Percentiles rank a stretch among this genome's conserved stretches.
Conservation (phyloP, 2,113 vertebrate genomes). For the Callipepla squamata region DNA sequence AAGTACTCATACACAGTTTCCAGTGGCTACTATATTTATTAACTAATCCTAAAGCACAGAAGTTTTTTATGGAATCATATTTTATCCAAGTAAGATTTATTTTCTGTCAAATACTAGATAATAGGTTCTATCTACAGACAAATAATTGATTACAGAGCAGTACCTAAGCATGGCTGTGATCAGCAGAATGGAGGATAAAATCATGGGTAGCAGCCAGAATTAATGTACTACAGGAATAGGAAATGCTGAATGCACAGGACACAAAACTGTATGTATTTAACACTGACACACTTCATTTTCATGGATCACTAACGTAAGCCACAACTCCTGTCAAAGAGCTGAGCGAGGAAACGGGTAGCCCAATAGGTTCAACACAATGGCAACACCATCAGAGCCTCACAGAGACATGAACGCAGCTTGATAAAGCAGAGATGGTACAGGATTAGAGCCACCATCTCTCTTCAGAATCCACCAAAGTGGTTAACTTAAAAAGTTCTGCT, state of each 20-base stretch:
- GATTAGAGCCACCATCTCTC: neutral
- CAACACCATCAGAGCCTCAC: neutral
- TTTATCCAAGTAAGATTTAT: neutral
- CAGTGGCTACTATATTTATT: conserved; percentile 10
- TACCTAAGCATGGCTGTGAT: neutral
- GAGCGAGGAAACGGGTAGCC: neutral
- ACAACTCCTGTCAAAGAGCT: neutral
- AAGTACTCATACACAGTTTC: neutral
- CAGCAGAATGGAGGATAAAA: neutral
- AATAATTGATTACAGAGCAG: neutral
- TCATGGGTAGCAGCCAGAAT: neutral
- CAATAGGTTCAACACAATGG: neutral
- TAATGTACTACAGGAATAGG: neutral
- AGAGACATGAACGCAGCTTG: neutral
- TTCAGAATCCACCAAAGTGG: neutral
- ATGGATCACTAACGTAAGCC: neutral
- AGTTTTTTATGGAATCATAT: neutral
- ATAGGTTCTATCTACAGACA: neutral
- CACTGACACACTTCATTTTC: neutral
- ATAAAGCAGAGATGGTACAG: neutral
- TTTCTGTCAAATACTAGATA: neutral
- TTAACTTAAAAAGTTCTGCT: neutral
- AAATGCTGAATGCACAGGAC: neutral
- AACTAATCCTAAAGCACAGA: neutral
- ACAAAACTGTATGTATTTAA: neutral